Conservation (phyloP, 2,797 vertebrate species). For the Pagetopsis macropterus region DNA sequence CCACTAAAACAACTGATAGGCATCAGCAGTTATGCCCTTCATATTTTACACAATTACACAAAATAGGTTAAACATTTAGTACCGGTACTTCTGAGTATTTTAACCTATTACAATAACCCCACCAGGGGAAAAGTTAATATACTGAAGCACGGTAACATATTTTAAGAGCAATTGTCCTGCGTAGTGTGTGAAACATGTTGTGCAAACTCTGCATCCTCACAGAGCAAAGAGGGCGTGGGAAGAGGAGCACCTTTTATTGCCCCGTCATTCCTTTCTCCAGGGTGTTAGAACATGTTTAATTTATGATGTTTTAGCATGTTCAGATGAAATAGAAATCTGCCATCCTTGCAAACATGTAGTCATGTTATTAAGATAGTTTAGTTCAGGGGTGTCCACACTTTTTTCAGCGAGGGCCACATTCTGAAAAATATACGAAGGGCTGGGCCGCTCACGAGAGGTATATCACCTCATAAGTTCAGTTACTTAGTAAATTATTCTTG, state of each 20-base stretch:
- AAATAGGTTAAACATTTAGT: too few relatives aligned
- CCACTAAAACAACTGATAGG: neutral
- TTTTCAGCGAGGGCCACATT: too few relatives aligned
- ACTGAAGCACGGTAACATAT: slow-evolving; percentile 8
- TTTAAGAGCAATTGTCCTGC: slow-evolving; percentile 52
- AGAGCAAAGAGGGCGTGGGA: slow-evolving; percentile 59
- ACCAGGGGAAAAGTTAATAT: neutral
- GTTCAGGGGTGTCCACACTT: too few relatives aligned
- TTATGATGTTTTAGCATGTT: neutral
- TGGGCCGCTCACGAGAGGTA: too few relatives aligned
- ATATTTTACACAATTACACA: neutral
- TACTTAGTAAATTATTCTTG: too few relatives aligned
- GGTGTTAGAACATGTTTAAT: neutral
- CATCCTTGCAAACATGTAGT: slow-evolving; percentile 3
- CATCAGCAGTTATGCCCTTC: neutral
- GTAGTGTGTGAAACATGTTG: slow-evolving; percentile 45
- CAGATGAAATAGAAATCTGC: neutral
- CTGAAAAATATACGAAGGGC: too few relatives aligned
- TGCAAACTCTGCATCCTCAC: slow-evolving; percentile 65
- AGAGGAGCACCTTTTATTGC: slow-evolving; percentile 44
- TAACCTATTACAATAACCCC: neutral
- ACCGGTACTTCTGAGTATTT: neutral
- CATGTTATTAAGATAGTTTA: slow-evolving; percentile 11
- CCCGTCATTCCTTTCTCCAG: slow-evolving; percentile 37
- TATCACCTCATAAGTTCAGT: too few relatives aligned